Conservation (phyloP, 2,797 vertebrate species). For the Falco peregrinus region DNA sequence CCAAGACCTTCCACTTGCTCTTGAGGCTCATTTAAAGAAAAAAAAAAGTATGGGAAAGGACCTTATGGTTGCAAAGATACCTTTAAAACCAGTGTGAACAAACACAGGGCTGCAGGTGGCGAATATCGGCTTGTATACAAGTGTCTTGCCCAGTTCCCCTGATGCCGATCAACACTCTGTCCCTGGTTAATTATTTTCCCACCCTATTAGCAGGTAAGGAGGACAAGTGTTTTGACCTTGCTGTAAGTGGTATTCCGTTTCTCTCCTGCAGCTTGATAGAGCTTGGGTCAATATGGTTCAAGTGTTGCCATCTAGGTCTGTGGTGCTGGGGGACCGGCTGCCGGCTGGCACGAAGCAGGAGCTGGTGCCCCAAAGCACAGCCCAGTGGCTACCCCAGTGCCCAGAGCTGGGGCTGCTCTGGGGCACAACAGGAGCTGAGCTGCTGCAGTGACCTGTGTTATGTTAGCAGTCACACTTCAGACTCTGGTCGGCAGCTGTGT, state of each 20-base stretch:
- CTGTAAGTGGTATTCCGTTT: not conserved
- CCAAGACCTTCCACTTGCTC: not conserved
- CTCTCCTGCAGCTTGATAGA: not conserved
- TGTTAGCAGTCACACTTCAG: not conserved
- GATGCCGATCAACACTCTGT: not conserved
- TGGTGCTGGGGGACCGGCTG: not conserved
- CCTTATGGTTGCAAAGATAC: not conserved
- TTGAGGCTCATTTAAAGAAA: not conserved
- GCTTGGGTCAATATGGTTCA: not conserved
- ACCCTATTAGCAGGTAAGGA: not conserved
- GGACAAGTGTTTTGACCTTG: slow-evolving; percentile 21
- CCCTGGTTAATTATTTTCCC: slow-evolving; percentile 6
- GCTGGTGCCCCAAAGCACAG: not conserved
- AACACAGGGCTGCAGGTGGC: not conserved
- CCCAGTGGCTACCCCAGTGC: not conserved
- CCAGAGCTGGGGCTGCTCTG: not conserved
- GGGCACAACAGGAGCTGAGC: accelerated
- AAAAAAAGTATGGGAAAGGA: not conserved
- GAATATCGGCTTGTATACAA: not conserved
- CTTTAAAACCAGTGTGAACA: not conserved
- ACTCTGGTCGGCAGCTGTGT: not conserved
- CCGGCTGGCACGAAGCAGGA: not conserved
- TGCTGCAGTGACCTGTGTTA: not conserved
- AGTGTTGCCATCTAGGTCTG: not conserved
- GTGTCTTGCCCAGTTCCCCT: not conserved